Evolutionary conservation across 1,140 invertebrate species (phyloP).

Genomic region (Elymnias hypermnestra): DNA sequence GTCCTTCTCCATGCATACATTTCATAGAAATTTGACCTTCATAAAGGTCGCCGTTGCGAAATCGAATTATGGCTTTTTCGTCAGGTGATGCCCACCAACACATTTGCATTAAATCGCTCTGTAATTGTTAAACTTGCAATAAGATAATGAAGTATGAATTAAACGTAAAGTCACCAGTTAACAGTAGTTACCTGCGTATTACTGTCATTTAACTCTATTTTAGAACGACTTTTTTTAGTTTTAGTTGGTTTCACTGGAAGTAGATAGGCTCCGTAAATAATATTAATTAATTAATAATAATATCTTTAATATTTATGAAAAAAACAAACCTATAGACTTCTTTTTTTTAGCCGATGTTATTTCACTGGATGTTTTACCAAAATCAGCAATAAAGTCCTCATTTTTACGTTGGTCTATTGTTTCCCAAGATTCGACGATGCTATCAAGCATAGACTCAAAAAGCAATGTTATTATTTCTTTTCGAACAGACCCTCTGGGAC

Average conservation of each 20-base stretch:
- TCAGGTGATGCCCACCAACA: constrained; percentile 46
- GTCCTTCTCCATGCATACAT: constrained; percentile 75
- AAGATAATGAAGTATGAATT: too few species aligned
- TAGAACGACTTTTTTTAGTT: constrained; percentile 39
- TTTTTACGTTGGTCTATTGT: constrained; percentile 31
- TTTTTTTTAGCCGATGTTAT: constrained; percentile 41
- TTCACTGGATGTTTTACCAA: constrained; percentile 39
- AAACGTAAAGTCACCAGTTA: too few species aligned
- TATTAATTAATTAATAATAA: too few species aligned
- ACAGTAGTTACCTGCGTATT: constrained; percentile 25
- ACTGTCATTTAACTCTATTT: constrained; percentile 34
- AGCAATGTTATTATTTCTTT: constrained; percentile 52
- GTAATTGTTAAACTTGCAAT: constrained; percentile 1
- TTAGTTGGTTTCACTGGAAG: constrained; percentile 44
- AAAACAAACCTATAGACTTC: constrained; percentile 15
- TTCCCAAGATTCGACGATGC: constrained; percentile 54
- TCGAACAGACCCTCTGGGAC: constrained; percentile 38
- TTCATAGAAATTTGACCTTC: constrained; percentile 68
- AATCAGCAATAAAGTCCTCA: constrained; percentile 29
- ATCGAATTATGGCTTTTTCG: constrained; percentile 55
- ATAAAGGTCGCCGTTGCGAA: constrained; percentile 67
- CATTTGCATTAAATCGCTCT: constrained; percentile 22
- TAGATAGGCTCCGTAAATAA: too few species aligned
- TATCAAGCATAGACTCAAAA: constrained; percentile 54
- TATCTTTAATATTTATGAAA: too few species aligned